These are phyloP conservation scores for Harmothoe impar DNA, from an alignment of 2,888 invertebrate species.

Conservation along the genomic window DNA sequence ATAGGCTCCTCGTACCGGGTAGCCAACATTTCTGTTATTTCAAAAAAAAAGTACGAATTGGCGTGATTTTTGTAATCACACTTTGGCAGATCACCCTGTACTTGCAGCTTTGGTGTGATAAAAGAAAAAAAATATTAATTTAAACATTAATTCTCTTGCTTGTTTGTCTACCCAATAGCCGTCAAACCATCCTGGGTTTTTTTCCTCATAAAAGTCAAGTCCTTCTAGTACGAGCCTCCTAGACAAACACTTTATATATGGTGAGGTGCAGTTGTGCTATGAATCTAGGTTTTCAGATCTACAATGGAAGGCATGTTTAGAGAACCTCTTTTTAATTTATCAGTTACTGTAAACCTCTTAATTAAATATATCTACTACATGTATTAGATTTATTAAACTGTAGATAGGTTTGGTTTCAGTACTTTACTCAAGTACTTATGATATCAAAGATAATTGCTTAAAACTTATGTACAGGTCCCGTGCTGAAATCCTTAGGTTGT, in stretches of 20 bases:
- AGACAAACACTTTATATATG: not conserved
- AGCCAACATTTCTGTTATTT: constrained; percentile 41
- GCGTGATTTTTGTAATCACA: constrained; percentile 50
- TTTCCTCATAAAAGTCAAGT: not conserved
- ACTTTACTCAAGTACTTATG: no score
- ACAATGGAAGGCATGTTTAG: not conserved
- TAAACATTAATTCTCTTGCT: constrained; percentile 35
- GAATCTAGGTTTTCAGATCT: constrained; percentile 1
- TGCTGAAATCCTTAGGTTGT: constrained; percentile 8
- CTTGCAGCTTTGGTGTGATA: constrained; percentile 62
- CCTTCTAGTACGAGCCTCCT: not conserved
- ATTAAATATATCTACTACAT: no score
- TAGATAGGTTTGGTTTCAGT: no score
- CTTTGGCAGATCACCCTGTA: constrained; percentile 54
- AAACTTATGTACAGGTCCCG: not conserved
- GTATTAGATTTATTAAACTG: no score
- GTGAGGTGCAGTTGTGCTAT: not conserved
- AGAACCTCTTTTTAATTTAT: not conserved
- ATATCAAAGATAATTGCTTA: no score
- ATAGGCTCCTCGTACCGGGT: not conserved
- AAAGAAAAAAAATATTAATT: constrained; percentile 53
- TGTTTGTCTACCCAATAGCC: constrained; percentile 32
- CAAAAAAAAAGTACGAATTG: not conserved
- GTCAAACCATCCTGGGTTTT: not conserved
- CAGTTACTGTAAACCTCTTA: no score